These are phyloP conservation scores for Micrasema minimum DNA, from an alignment of 1,140 invertebrate genomes.

Conservation along the genomic window DNA sequence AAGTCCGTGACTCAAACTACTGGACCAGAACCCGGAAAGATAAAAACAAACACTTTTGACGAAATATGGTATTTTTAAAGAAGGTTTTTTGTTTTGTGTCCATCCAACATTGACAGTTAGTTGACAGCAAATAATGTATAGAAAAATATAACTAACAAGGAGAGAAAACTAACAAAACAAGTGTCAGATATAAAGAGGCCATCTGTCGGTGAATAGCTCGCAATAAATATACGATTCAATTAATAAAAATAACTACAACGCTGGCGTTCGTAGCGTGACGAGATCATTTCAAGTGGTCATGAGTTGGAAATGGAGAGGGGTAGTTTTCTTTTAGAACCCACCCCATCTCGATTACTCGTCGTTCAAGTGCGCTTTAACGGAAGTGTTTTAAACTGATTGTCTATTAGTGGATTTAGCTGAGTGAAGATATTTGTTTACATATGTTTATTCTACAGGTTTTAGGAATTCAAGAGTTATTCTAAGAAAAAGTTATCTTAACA, in stretches of 20 bases:
- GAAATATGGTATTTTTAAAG: too few species aligned
- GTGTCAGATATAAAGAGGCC: conserved; percentile 2
- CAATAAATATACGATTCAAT: conserved; percentile 35
- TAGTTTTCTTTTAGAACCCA: neutral
- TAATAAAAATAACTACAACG: conserved; percentile 11
- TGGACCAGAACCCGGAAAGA: too few species aligned
- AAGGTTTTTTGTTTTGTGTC: too few species aligned
- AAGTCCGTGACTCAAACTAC: too few species aligned
- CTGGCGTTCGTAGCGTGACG: conserved; percentile 30
- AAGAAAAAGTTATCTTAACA: too few species aligned
- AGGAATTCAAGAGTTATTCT: too few species aligned
- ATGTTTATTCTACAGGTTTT: too few species aligned
- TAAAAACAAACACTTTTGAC: too few species aligned
- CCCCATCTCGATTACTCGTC: conserved; percentile 25
- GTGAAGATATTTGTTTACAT: too few species aligned
- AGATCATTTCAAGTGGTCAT: conserved; percentile 35
- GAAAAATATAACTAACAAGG: too few species aligned
- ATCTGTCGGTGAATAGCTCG: conserved; percentile 14
- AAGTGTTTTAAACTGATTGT: conserved; percentile 36
- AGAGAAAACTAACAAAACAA: conserved; percentile 11
- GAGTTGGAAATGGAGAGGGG: neutral
- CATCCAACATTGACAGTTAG: too few species aligned
- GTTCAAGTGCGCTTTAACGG: conserved; percentile 25
- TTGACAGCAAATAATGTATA: too few species aligned
- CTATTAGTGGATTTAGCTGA: conserved; percentile 14